Evolutionary conservation across 1,140 invertebrate genomes (phyloP).

Genomic region (Bombus vancouverensis): DNA sequence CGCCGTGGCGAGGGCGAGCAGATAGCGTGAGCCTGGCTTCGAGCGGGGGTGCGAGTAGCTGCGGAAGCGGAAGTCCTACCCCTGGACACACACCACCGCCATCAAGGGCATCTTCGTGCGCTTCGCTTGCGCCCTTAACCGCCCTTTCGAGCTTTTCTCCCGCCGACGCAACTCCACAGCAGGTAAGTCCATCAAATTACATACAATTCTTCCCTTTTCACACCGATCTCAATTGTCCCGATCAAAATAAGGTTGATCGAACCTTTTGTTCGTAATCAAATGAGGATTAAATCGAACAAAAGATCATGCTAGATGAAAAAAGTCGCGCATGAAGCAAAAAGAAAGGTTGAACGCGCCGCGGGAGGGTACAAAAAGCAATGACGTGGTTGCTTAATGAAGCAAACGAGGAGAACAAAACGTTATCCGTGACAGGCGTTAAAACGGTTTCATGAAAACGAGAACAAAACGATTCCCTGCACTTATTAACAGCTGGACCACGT

Average conservation of each 20-base stretch:
- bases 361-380: conserved; percentile 59
- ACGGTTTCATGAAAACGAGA: conserved; percentile 60
- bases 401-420: conserved; percentile 53
- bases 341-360: conserved; percentile 37
- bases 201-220: background rate
- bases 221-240: background rate
- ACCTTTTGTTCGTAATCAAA: background rate
- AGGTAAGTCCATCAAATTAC: conserved; percentile 67
- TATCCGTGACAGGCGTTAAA: conserved; percentile 52
- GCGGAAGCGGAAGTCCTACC: conserved; percentile 81
- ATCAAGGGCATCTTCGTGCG: conserved; percentile 80
- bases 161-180: conserved; percentile 74
- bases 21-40: conserved; percentile 92
- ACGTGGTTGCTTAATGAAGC: conserved; percentile 53
- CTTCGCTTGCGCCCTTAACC: conserved; percentile 78
- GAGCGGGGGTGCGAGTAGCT: conserved; percentile 87
- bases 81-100: conserved; percentile 80
- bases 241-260: background rate
- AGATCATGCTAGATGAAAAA: background rate
- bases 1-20: conserved; percentile 89
- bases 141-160: conserved; percentile 79
- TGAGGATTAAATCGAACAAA: background rate
- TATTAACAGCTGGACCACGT: conserved; percentile 67
- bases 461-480: conserved; percentile 46
- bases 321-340: background rate